These are phyloP conservation scores for Hermetia illucens DNA, from an alignment of 1,140 invertebrate species.

Conservation along the genomic window DNA sequence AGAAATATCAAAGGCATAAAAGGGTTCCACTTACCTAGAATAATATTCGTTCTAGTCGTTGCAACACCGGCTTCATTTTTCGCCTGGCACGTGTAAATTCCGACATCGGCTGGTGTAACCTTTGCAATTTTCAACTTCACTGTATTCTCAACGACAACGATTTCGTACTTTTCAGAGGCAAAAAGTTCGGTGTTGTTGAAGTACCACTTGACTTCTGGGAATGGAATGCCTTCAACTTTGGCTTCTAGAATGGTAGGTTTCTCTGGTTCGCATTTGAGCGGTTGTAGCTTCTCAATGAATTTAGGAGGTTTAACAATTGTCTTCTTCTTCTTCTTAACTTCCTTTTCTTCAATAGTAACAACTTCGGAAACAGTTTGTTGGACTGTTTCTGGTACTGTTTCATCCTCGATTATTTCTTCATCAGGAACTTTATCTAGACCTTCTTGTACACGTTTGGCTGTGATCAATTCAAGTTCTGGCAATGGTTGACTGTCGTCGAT, in stretches of 20 bases:
- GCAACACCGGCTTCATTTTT: conserved; percentile 61
- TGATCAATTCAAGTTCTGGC: conserved; percentile 38
- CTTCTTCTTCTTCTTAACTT: conserved; percentile 35
- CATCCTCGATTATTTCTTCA: conserved; percentile 32
- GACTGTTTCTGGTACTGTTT: conserved; percentile 21
- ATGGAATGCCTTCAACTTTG: conserved; percentile 53
- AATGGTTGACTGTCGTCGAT: conserved; percentile 35
- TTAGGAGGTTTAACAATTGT: conserved; percentile 46
- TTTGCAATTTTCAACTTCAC: conserved; percentile 55
- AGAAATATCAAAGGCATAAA: neutral
- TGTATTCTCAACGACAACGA: conserved; percentile 45
- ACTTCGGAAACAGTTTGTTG: conserved; percentile 32
- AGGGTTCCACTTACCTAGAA: conserved; percentile 33
- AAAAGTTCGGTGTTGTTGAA: conserved; percentile 70
- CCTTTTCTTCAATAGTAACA: conserved; percentile 21
- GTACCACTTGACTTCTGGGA: conserved; percentile 73
- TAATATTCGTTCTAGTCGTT: conserved; percentile 56
- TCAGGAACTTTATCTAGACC: conserved; percentile 33
- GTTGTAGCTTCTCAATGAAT: conserved; percentile 54
- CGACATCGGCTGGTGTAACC: conserved; percentile 55
- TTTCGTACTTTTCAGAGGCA: conserved; percentile 48
- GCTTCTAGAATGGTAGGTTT: conserved; percentile 48
- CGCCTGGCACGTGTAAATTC: conserved; percentile 71
- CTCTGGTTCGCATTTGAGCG: conserved; percentile 44
- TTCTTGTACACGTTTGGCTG: conserved; percentile 31